Conservation (phyloP, 1,140 invertebrate species). For the Muscidifurax raptorellus region DNA sequence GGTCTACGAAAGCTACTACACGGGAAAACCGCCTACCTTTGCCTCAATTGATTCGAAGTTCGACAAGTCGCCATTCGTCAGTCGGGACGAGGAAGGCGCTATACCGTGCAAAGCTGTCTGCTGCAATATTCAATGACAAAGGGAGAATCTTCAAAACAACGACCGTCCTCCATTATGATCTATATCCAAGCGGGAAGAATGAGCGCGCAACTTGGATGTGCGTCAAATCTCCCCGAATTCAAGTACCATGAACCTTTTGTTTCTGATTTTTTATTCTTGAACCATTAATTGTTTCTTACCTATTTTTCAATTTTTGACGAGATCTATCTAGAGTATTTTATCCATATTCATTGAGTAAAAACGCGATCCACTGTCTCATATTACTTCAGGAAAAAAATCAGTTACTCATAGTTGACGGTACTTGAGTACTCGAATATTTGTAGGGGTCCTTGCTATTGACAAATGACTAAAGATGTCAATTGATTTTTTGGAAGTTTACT, state of each 20-base stretch:
- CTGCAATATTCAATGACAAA: slow-evolving; percentile 70
- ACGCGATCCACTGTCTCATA: neutral
- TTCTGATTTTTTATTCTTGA: slow-evolving; percentile 17
- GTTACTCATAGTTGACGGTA: slow-evolving; percentile 35
- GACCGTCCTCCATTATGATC: slow-evolving; percentile 38
- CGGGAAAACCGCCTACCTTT: slow-evolving; percentile 60
- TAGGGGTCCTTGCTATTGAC: slow-evolving; percentile 21
- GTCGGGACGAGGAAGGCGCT: slow-evolving; percentile 59
- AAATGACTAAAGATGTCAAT: neutral
- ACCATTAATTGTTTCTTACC: neutral
- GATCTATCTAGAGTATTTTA: neutral
- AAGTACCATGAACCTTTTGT: slow-evolving; percentile 34
- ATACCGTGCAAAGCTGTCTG: slow-evolving; percentile 69
- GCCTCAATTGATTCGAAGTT: slow-evolving; percentile 57
- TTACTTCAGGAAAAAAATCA: neutral
- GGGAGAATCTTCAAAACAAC: neutral
- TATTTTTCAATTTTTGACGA: neutral
- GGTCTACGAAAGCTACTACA: slow-evolving; percentile 71
- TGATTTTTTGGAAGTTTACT: slow-evolving; percentile 18
- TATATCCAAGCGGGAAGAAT: neutral
- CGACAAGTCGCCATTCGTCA: slow-evolving; percentile 49
- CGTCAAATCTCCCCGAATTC: neutral
- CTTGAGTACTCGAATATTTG: neutral
- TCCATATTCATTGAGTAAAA: neutral
- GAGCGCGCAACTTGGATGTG: neutral